A percentile compares a stretch with the other conserved stretches of the same genome.
phyloP scores from a whole-genome alignment of 2,797 vertebrate genomes.

The Manis javanica region DNA sequence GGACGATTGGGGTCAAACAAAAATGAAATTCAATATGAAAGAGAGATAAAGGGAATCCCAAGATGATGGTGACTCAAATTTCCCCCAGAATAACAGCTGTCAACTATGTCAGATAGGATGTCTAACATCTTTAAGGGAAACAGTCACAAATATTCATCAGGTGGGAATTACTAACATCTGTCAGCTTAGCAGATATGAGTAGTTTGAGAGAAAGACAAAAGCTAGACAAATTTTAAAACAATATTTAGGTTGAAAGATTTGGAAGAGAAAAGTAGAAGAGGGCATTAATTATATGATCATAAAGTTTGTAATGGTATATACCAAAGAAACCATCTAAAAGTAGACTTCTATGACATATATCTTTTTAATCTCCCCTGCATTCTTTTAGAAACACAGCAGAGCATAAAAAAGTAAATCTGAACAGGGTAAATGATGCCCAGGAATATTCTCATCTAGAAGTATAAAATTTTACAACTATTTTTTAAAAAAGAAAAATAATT shows the following conservation, averaged over 20 bases:
- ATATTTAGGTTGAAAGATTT: not conserved
- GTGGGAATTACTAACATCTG: not conserved
- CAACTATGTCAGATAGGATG: not conserved
- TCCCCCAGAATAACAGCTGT: not conserved
- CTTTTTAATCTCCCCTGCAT: not conserved
- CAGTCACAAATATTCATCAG: not conserved
- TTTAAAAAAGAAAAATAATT: conserved; percentile 2
- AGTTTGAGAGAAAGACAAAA: conserved; percentile 30
- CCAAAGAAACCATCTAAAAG: not conserved
- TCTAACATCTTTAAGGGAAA: not conserved
- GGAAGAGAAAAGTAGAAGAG: too few relatives aligned
- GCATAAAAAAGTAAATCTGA: not conserved
- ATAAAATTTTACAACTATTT: not conserved
- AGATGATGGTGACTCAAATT: not conserved
- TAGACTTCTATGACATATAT: not conserved
- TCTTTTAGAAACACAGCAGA: not conserved
- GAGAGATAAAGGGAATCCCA: not conserved
- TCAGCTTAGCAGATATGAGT: not conserved
- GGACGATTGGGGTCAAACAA: not conserved
- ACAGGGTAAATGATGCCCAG: not conserved
- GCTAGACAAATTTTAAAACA: not conserved
- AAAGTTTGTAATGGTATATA: too few relatives aligned
- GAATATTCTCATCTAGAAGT: not conserved
- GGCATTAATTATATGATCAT: too few relatives aligned
- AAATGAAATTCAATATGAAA: not conserved